Evolutionary conservation across 2,113 vertebrate genomes (phyloP).

Genomic region (Cochlearius cochlearius): DNA sequence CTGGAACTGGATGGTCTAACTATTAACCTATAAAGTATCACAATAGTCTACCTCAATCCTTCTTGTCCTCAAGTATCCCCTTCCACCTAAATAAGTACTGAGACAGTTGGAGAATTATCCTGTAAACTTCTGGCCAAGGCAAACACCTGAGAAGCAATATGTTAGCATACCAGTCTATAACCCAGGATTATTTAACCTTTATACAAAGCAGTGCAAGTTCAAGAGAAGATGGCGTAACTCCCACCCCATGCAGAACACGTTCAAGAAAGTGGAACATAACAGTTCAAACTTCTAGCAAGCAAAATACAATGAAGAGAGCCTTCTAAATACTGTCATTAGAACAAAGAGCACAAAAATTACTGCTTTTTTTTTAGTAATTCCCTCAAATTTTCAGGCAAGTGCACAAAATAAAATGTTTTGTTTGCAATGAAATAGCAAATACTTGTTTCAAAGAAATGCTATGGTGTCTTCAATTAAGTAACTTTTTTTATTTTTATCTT

Average conservation of each 20-base stretch:
- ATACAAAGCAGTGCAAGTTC: not conserved
- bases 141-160: not conserved
- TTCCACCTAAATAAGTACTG: not conserved
- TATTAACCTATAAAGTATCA: not conserved
- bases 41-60: not conserved
- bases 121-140: not conserved
- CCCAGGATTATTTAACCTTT: not conserved
- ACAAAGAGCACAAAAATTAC: not conserved
- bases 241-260: not conserved
- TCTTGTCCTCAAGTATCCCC: not conserved
- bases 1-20: not conserved
- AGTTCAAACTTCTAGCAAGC: not conserved
- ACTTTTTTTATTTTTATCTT: not conserved
- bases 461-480: not conserved
- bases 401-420: not conserved
- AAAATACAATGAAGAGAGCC: not conserved
- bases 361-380: not conserved
- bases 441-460: not conserved
- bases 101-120: not conserved
- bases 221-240: not conserved
- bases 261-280: not conserved
- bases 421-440: not conserved
- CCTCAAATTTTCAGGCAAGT: not conserved
- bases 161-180: not conserved
- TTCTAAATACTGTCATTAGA: not conserved